Evolutionary conservation across 2,113 vertebrate species (phyloP), one percentile per base, ranked within the genome.

Genomic region (Gasterosteus nipponicus): DNA sequence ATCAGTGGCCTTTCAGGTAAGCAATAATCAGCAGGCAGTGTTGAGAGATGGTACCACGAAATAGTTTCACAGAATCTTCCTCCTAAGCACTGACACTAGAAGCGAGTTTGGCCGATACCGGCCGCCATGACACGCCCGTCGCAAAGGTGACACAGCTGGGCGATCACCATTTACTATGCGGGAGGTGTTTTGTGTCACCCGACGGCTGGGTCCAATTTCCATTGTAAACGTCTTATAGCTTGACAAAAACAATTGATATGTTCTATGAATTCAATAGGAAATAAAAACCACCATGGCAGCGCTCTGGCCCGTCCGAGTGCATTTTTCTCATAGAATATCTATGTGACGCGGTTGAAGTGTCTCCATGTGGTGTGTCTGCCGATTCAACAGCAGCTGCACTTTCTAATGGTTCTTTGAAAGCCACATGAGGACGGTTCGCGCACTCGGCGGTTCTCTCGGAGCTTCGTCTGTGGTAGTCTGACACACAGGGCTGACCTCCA

Each of bases 1-100:
- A 93, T 95, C 88, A 94, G 93, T 82, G 95, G 91, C 93, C 94
- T 98, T 94, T 96, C 97, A 97, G 97, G 97, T 98, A 96, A 91
- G 92, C 86, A 42, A 86, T 68, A 26, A 26, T 78, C 18, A 57
- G 68, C 68, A 22, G 18, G n/a, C 44, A 1, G 8, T 44, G 35
- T 31, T 38, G 5, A 53, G 29, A 57, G 22, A n/a, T 57, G 65
- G 62, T 56, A 18, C 68, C 49, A 8, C 22, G 12, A 65, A 35
- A 59, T 47, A 19, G 68, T 61, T 49, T 7, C 15, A 39, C 7
- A 6, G 41, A 47, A 63, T 47, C 46, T 69, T 81, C 18, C 22
- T 26, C 8, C 31, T 7, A 46, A 69, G 29, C 62, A 19, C 46
- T 35, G 58, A 64, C 70, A 61, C 63, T 47, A 51, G 12, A 10